Base-by-base conservation (phyloP, 2,888 invertebrate genomes). In the Archips crataeganus region DNA sequence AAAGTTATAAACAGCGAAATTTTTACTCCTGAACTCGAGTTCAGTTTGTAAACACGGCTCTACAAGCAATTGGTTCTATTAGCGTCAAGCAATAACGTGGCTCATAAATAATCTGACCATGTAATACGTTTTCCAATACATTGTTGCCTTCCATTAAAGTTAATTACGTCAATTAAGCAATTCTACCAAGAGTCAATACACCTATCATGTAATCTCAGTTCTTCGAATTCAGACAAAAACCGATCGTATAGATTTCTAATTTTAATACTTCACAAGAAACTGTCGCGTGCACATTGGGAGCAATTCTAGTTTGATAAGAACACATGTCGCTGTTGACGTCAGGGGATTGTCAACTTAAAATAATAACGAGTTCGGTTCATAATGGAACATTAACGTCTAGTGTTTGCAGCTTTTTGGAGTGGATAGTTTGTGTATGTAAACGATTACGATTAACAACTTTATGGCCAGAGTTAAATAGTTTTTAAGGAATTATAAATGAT, bases 191-290 rank as follows among this genome's bases (percentile, higher is more conserved):
- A 49, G 68, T 63, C 72, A 73, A 69, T 68, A 63, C 23, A 47
- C 66, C 11, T 9, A 15, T 45, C 66, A 66, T 23, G 62, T 67
- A 72, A 63, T 67, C 45, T 63, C 65, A 32, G 54, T 72, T 73
- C 73, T 64, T 11, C 57, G 72, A 73, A 73, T 49, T 23, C 47
- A 45, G 36, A 45, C 11, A 68, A 72, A 81, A 82, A 71, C 42
- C n/a, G 72, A 64, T 13, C 51, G 42, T 47, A n/a, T 42, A 34
- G 65, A 61, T 74, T 73, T 73, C 73, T 68, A 73, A 73, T 73
- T 64, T 59, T 11, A n/a, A 32, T 42, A 54, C 34, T 39, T 10
- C 15, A 42, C n/a, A 67, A 45, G 68, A 69, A 49, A 6, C 6
- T 32, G 34, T 70, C 67, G 73, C 68, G 68, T 73, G 68, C 9